Evolutionary conservation across 2,797 vertebrate species (phyloP), one percentile per base, ranked within the genome.

Genomic region (Gobionotothen gibberifrons): DNA sequence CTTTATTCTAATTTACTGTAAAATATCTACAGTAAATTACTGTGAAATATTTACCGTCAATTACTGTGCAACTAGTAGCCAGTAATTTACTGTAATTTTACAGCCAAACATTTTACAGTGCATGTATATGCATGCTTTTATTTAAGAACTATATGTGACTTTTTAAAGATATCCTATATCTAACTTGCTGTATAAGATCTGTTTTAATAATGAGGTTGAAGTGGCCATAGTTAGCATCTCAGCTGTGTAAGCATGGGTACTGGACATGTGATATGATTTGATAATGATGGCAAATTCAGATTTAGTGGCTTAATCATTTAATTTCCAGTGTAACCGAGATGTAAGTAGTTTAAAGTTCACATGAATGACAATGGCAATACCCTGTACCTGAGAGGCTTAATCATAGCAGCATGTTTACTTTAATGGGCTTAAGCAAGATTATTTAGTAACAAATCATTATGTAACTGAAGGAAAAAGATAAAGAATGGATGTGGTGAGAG

Each of bases 151-250:
- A 21, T 5, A 32, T 36, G 42, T 51, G 0, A 0, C 15, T 49
- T 17, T 17, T 3, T 32, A 3, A 26, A 21, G 29, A 53, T 17
- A 19, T 19, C 10, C 26, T n/a, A 4, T 17, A 62, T 36, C 11
- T n/a, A 52, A 26, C 3, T 14, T 19, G 47, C 21, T 26, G 26
- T 46, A 71, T 15, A 47, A 49, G 16, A 47, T 64, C 17, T 62
- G n/a, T 26, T 39, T 40, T 26, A 65, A 79, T 26, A 9, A 58
- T 63, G 54, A 83, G 73, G 46, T 44, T 46, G 76, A 74, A 78
- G 44, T 69, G 19, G 5, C 14, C 13, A 61, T 1, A 0, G 14
- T 40, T 29, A 17, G 17, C 4, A 39, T n/a, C 17, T 42, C 3
- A 0, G 21, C 12, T 22, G 49, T 29, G 7, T 32, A 42, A 63